Conservation (phyloP, 1,140 invertebrate genomes). For the Apocrypta bakeri region DNA sequence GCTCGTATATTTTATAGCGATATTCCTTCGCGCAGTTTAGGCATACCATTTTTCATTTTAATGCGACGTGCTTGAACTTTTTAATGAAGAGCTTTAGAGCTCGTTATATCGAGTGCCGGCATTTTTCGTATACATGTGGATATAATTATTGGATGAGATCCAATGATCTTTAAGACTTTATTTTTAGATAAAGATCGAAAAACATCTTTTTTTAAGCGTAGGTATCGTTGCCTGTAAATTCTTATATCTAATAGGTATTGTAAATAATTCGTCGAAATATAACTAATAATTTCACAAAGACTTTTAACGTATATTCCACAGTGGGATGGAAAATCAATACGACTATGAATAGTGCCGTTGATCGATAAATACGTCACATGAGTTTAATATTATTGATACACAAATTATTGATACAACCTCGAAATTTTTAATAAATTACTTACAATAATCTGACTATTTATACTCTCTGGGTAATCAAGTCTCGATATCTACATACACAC, state of each 20-base stretch:
- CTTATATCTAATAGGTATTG: neutral
- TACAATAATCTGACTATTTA: neutral
- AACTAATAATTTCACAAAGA: too few species aligned
- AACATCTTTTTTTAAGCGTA: neutral
- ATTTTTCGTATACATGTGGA: too few species aligned
- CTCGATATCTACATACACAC: neutral
- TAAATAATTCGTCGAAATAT: neutral
- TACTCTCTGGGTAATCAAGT: neutral
- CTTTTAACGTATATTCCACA: neutral
- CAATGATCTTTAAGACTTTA: neutral
- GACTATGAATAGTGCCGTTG: constrained; percentile 37
- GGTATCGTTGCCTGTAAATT: too few species aligned
- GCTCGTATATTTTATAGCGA: neutral
- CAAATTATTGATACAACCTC: constrained; percentile 48
- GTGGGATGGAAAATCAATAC: constrained; percentile 43
- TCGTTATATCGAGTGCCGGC: too few species aligned
- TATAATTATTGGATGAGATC: neutral
- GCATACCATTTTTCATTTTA: neutral
- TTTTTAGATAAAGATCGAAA: neutral
- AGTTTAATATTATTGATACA: too few species aligned
- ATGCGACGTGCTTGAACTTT: neutral
- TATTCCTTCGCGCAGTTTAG: too few species aligned
- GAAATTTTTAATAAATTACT: constrained; percentile 18
- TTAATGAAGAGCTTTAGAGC: neutral
- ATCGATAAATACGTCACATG: constrained; percentile 47